Conservation (phyloP, 2,888 invertebrate genomes). For the Caradrina clavipalpis region DNA sequence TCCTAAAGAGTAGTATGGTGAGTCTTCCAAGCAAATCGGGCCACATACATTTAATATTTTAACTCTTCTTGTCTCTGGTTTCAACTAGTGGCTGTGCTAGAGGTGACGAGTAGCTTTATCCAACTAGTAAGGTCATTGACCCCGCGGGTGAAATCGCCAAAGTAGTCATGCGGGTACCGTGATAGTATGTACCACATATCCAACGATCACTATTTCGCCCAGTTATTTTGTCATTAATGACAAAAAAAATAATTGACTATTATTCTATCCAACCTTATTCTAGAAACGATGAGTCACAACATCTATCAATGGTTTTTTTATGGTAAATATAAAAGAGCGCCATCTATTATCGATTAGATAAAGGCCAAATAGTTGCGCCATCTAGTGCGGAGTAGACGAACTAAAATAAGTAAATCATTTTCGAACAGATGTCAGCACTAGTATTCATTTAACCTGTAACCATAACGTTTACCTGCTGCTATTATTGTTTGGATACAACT, state of each 20-base stretch:
- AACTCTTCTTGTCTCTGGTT: no score
- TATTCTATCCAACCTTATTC: background rate
- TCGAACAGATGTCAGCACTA: conserved; percentile 43
- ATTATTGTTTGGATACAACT: conserved; percentile 19
- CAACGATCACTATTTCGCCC: background rate
- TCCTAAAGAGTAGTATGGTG: no score
- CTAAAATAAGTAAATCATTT: background rate
- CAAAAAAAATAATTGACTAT: background rate
- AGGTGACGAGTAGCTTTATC: no score
- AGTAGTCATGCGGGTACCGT: background rate
- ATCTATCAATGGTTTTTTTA: rapidly evolving
- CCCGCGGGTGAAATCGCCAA: background rate
- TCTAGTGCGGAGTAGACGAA: conserved; percentile 40
- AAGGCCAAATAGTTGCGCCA: conserved; percentile 20
- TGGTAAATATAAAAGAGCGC: conserved; percentile 19
- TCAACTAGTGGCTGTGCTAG: no score
- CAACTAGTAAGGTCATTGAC: no score
- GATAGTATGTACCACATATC: background rate
- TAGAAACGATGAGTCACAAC: background rate
- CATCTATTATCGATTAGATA: conserved; percentile 63
- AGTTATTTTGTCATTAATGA: background rate
- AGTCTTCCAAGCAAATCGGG: no score
- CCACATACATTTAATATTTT: no score
- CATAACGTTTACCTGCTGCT: background rate
- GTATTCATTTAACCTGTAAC: background rate